A percentile compares a stretch with the other conserved stretches of the same genome.
These are phyloP conservation scores for Mystacornis crossleyi DNA, from an alignment of 2,113 vertebrate species.

Conservation along the genomic window DNA sequence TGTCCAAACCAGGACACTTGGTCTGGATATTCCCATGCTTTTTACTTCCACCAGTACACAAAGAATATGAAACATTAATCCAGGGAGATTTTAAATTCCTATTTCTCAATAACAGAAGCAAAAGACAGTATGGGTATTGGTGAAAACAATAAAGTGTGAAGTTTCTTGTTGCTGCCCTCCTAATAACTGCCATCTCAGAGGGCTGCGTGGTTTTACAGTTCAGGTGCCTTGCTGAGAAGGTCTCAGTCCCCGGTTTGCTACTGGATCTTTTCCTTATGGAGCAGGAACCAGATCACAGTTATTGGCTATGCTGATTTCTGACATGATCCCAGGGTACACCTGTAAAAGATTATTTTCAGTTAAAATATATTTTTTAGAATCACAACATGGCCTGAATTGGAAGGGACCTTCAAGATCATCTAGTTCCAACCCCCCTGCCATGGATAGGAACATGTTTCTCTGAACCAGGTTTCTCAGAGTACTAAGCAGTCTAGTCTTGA, in stretches of 20 bases:
- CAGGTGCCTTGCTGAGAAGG: background rate
- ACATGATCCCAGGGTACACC: background rate
- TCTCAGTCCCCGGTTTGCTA: background rate
- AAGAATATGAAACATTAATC: background rate
- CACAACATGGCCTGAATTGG: background rate
- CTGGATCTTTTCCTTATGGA: background rate
- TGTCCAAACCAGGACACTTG: no score
- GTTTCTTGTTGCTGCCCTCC: background rate
- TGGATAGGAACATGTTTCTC: background rate
- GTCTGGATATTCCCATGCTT: background rate
- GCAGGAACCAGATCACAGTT: background rate
- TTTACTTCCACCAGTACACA: background rate
- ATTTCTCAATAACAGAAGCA: background rate
- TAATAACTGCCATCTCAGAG: background rate
- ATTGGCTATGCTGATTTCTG: background rate
- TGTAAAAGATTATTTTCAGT: background rate
- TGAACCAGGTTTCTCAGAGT: background rate
- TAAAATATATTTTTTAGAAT: background rate
- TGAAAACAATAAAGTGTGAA: background rate
- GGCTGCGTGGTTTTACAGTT: fast-evolving
- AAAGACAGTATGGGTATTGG: background rate
- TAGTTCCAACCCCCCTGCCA: background rate
- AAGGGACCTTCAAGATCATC: background rate
- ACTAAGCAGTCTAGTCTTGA: background rate
- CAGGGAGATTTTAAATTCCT: background rate